These are phyloP conservation scores for Ailuropoda melanoleuca DNA, from an alignment of 2,113 vertebrate species.

Conservation along the genomic window DNA sequence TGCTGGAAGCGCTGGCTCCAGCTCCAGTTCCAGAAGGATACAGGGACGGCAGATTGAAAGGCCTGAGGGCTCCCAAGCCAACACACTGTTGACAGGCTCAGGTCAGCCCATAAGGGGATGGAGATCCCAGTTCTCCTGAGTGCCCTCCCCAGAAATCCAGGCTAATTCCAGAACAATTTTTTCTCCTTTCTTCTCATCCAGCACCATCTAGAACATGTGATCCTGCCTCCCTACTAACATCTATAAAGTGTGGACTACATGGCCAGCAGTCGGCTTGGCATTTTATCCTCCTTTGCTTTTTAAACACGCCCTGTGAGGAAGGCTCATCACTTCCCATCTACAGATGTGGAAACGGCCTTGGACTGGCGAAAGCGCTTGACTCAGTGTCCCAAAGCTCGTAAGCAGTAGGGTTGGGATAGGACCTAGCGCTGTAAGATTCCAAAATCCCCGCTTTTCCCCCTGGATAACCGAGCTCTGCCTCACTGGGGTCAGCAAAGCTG, in stretches of 20 bases:
- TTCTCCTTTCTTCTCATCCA: conserved; percentile 80
- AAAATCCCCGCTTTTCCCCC: not conserved
- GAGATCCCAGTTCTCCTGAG: conserved; percentile 60
- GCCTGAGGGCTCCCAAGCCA: not conserved
- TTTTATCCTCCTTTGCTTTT: not conserved
- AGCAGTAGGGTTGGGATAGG: not conserved
- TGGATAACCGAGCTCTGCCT: not conserved
- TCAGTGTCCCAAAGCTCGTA: not conserved
- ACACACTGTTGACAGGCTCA: not conserved
- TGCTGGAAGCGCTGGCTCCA: not conserved
- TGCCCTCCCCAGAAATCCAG: conserved; percentile 76
- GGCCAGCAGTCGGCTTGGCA: not conserved
- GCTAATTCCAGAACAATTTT: conserved; percentile 82
- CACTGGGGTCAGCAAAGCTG: not conserved
- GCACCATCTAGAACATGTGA: conserved; percentile 79
- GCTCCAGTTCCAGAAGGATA: too few relatives aligned
- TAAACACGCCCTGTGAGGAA: not conserved
- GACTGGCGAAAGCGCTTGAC: not conserved
- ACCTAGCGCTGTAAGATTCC: not conserved
- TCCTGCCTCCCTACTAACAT: conserved; percentile 74
- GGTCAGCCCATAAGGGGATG: not conserved
- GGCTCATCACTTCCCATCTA: not conserved
- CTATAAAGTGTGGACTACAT: not conserved
- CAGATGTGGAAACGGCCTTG: not conserved
- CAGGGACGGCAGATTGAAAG: not conserved